A percentile compares a stretch with the other conserved stretches of the same genome.
Conservation (phyloP, 2,113 vertebrate species). For the Leptobrachium ailaonicum region DNA sequence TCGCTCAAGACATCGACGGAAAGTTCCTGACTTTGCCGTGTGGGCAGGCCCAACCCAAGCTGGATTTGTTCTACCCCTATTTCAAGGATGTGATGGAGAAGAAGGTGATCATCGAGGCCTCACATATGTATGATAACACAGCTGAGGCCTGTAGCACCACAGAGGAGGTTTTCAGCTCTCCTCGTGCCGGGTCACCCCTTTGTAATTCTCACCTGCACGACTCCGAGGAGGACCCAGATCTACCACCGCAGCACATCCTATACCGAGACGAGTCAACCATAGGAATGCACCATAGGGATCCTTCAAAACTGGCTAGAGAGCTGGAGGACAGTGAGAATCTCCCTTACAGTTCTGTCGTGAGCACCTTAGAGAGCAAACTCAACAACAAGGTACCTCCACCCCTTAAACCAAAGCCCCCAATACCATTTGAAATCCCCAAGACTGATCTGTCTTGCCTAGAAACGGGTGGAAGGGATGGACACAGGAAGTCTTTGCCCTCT, state of each 20-base stretch:
- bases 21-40: constrained; percentile 78
- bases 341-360: constrained; percentile 77
- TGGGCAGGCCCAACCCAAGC: constrained; percentile 79
- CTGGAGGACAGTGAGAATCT: constrained; percentile 80
- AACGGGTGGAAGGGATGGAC: constrained; percentile 70
- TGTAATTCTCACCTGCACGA: constrained; percentile 83
- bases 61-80: constrained; percentile 86
- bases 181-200: constrained; percentile 85
- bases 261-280: constrained; percentile 75
- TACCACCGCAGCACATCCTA: constrained; percentile 69
- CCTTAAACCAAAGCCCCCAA: constrained; percentile 86
- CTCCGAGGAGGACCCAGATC: constrained; percentile 87
- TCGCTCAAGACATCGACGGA: constrained; percentile 90
- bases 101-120: constrained; percentile 85
- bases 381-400: constrained; percentile 91
- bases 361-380: constrained; percentile 82
- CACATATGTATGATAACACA: constrained; percentile 91
- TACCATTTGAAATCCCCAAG: constrained; percentile 85
- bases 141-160: constrained; percentile 85
- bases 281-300: constrained; percentile 70
- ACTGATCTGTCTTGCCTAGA: constrained; percentile 80
- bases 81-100: constrained; percentile 90
- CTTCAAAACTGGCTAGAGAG: constrained; percentile 80
- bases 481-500: constrained; percentile 77
- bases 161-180: constrained; percentile 84